These are phyloP conservation scores for Scomber colias DNA, from an alignment of 2,113 vertebrate genomes.

Conservation along the genomic window DNA sequence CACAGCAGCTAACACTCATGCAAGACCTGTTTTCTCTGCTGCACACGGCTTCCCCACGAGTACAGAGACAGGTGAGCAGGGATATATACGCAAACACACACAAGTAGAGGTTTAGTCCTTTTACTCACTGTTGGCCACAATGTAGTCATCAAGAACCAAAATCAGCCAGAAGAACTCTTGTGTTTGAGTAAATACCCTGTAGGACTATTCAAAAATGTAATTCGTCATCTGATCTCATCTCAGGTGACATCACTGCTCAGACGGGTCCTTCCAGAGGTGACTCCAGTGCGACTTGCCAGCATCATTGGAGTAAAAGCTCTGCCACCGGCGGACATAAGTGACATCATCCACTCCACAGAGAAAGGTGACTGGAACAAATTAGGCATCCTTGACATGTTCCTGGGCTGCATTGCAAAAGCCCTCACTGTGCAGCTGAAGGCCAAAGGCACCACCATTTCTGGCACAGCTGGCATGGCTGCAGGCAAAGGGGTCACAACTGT, in stretches of 20 bases:
- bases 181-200: background rate
- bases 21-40: conserved; percentile 98
- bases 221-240: background rate
- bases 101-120: background rate
- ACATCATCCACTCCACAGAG: conserved; percentile 99
- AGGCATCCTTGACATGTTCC: conserved; percentile 98
- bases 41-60: conserved; percentile 96
- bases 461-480: conserved; percentile 92
- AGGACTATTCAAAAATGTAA: background rate
- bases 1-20: conserved; percentile 96
- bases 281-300: conserved; percentile 94
- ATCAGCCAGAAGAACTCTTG: too few relatives aligned
- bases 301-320: conserved; percentile 98
- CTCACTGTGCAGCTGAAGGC: conserved; percentile 99
- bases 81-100: background rate
- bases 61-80: conserved; percentile 94
- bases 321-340: conserved; percentile 98
- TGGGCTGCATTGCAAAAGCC: conserved; percentile 98
- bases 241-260: conserved; percentile 97
- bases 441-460: conserved; percentile 96
- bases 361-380: conserved; percentile 99
- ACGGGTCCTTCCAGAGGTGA: conserved; percentile 96
- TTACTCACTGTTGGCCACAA: too few relatives aligned
- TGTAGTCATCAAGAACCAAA: too few relatives aligned
- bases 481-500: conserved; percentile 99